Base-by-base conservation (phyloP, 1,140 invertebrate genomes). In the Adelges cooleyi region DNA sequence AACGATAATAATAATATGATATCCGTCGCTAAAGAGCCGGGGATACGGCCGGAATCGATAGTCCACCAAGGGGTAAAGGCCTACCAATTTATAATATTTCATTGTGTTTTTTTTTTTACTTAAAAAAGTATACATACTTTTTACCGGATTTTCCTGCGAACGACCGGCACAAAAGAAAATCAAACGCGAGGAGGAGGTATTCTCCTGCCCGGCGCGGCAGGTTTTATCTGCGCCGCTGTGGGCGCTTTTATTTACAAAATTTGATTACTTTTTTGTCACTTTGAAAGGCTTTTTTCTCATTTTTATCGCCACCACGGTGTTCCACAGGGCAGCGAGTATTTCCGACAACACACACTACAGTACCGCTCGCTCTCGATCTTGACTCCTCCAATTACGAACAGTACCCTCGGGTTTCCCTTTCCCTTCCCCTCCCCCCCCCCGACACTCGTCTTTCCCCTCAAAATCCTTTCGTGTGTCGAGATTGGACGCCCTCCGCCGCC, bases 241-340 rank as follows among this genome's bases (percentile, higher is more conserved):
- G 44, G 25, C 29, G 56, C 56, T 62, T 62, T 62, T 62, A 62
- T 62, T 62, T 62, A n/a, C n/a, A 62, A 62, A 62, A 62, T 62
- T 62, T 62, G 56, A 62, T 62, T 62, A 62, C 56, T 62, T 62
- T 62, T 62, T 62, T 62, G 56, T 42, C 56, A 62, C 56, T 62
- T 44, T 62, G 33, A 62, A 48, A 62, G 56, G 36, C 56, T 42
- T 46, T 62, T 62, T 62, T 62, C 56, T 62, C 56, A 20, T 62
- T 42, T 62, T 62, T 33, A 3, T 15, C 11, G 11, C 29, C 5
- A 33, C 29, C 5, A 33, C 29, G 11, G 29, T 33, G 29, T 6
- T 33, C 29, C 29, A 33, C 29, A 33, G 29, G 29, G 29, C 44
- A 46, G 17, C 25, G 56, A 42, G 10, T 29, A 46, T 62, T 48